Conservation (phyloP, 2,888 invertebrate species). For the Sialis lutaria region DNA sequence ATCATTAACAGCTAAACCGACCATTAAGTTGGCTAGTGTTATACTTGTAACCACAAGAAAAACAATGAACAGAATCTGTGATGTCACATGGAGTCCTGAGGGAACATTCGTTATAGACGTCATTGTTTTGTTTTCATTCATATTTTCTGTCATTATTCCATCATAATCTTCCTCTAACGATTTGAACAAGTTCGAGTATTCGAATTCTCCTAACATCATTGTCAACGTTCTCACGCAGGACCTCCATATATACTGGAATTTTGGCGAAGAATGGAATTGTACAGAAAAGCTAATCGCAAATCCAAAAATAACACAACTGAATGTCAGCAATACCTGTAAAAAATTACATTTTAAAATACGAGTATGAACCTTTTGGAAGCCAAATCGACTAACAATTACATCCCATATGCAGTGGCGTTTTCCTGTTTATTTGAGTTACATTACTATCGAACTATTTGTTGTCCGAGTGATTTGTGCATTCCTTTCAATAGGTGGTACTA, state of each 20-base stretch:
- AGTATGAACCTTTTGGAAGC: too few relatives aligned
- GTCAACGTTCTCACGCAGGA: constrained; percentile 31
- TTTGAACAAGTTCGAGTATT: constrained; percentile 26
- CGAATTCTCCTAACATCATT: constrained; percentile 40
- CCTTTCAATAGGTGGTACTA: too few relatives aligned
- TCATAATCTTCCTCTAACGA: constrained; percentile 6
- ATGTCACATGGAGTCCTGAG: constrained; percentile 16
- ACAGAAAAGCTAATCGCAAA: constrained; percentile 35
- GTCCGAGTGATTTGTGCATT: too few relatives aligned
- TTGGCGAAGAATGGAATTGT: constrained; percentile 26
- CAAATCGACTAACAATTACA: too few relatives aligned
- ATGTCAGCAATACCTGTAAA: constrained; percentile 29
- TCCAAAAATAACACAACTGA: constrained; percentile 32
- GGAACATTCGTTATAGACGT: too few relatives aligned
- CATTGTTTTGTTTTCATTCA: background rate
- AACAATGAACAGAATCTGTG: constrained; percentile 28
- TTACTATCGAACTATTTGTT: too few relatives aligned
- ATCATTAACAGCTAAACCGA: constrained; percentile 35
- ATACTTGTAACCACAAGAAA: constrained; percentile 34
- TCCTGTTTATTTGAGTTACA: too few relatives aligned
- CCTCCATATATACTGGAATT: constrained; percentile 24
- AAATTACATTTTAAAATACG: constrained; percentile 4
- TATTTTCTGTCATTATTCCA: background rate
- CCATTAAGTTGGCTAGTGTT: constrained; percentile 35
- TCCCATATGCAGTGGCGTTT: too few relatives aligned